Evolutionary conservation across 2,797 vertebrate species (phyloP).

Genomic region (Galagoides demidoff): DNA sequence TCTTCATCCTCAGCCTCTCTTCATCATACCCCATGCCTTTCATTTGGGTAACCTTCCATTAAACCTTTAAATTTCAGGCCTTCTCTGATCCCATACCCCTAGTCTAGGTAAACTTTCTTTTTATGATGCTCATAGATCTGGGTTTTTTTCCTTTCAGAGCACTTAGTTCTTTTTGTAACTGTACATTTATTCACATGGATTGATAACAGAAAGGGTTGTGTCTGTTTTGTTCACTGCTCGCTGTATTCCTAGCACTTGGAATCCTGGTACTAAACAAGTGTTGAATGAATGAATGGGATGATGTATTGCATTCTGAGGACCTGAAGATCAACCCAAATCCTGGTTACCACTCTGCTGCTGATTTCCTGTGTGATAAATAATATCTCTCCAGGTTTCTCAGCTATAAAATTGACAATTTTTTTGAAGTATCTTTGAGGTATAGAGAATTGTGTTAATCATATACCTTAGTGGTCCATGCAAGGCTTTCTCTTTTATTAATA

Average conservation of each 20-base stretch:
- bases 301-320: neutral
- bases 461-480: neutral
- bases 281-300: neutral
- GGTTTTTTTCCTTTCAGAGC: neutral
- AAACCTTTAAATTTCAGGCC: neutral
- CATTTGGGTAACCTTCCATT: neutral
- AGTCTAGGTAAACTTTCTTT: conserved; percentile 37
- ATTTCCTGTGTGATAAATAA: neutral
- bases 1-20: neutral
- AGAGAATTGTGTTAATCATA: neutral
- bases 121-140: neutral
- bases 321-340: neutral
- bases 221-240: neutral
- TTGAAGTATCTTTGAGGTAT: neutral
- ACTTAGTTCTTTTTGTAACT: conserved; percentile 17
- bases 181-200: neutral
- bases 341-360: neutral
- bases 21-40: neutral
- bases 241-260: neutral
- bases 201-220: neutral
- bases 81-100: neutral
- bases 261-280: neutral
- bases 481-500: neutral
- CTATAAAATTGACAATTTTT: conserved; percentile 7
- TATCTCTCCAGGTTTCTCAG: conserved; percentile 28